Conservation (phyloP, 2,888 invertebrate species). For the Drosophila mayaguana region DNA sequence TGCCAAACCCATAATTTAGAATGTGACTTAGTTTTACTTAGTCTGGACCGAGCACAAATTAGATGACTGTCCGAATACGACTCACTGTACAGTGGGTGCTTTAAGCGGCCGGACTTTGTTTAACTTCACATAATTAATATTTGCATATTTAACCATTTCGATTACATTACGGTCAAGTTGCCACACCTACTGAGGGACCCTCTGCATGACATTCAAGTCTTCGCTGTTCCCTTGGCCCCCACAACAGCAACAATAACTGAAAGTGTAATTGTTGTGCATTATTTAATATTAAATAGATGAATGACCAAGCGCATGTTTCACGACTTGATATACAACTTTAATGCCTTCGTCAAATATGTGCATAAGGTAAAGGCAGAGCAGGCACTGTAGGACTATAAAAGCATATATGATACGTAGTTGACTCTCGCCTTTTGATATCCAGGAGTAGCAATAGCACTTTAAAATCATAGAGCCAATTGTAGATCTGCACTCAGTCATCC, state of each 20-base stretch:
- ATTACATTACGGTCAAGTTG: slow-evolving; percentile 9
- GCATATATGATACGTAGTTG: background rate
- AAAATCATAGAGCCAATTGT: background rate
- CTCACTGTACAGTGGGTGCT: background rate
- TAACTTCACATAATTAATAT: slow-evolving; percentile 7
- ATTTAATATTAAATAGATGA: slow-evolving; percentile 7
- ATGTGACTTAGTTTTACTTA: background rate
- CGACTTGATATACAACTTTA: background rate
- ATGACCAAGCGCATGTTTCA: slow-evolving; percentile 20
- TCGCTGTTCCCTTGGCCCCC: background rate
- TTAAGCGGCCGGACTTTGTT: background rate
- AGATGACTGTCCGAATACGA: background rate
- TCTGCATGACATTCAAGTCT: slow-evolving; percentile 21
- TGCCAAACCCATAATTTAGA: slow-evolving; percentile 24
- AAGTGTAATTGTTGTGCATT: background rate
- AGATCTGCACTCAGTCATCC: too few relatives aligned
- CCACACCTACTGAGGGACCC: background rate
- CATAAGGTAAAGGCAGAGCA: too few relatives aligned
- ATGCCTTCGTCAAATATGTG: background rate
- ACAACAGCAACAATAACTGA: background rate
- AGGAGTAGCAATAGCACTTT: too few relatives aligned
- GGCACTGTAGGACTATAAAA: background rate
- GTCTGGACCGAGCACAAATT: background rate
- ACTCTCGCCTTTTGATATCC: background rate
- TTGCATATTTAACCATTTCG: slow-evolving; percentile 13